Evolutionary conservation across 2,888 invertebrate genomes (phyloP), one percentile per base, ranked within the genome.

Genomic region (Liodrosophila aerea): DNA sequence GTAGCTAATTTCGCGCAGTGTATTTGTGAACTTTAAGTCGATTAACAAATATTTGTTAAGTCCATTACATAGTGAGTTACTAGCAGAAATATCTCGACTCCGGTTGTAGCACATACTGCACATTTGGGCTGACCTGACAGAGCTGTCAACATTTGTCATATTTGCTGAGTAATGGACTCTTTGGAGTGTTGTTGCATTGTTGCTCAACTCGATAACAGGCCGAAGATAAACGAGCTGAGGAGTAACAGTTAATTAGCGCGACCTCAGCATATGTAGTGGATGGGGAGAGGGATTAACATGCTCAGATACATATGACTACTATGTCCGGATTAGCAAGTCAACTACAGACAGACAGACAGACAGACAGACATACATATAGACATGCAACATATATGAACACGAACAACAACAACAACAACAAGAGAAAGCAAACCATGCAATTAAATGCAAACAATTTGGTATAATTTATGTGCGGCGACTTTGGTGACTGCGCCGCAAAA

Each of bases 401-500:
- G 58, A 49, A 31, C 33, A 51, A 30, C 40, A 41, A 16, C 43
- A 57, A 39, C 43, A 41, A 43, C 47, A 59, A 44, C 44, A 58
- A 45, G 47, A 18, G 43, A 50, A 46, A 44, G 52, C 56, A 63
- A 61, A 65, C 63, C 67, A 71, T 65, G 62, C 75, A 86, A 85
- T 81, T 81, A 77, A 81, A 85, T 81, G 72, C 82, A 81, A 81
- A 84, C 85, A 86, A 84, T 86, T 81, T 73, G 70, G 56, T 58
- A 85, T 80, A 85, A 85, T 83, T 85, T 85, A 83, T 80, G 84
- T 80, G 81, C 46, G 75, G 64, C 57, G 36, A 49, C 59, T 37
- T 41, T 61, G 61, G 59, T 47, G 57, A 46, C 62, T 51, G 40
- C 40, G 63, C 70, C 70, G 49, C 63, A 64, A 62, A 57, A 57